Evolutionary conservation across 2,113 vertebrate genomes (phyloP).

Genomic region (Elaphurus davidianus): DNA sequence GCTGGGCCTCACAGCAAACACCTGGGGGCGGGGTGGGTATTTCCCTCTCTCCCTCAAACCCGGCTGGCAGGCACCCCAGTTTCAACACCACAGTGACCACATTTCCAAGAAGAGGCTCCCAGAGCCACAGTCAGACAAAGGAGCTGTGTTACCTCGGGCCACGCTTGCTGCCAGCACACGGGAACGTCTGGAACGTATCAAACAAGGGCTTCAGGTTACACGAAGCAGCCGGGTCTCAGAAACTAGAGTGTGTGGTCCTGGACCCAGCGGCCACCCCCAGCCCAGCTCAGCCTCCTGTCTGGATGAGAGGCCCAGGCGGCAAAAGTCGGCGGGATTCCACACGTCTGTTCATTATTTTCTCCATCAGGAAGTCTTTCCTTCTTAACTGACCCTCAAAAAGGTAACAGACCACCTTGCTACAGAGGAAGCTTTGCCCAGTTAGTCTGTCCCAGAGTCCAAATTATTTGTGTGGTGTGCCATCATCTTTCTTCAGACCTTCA

Average conservation of each 20-base stretch:
- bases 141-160: neutral
- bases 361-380: neutral
- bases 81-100: neutral
- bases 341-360: neutral
- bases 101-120: neutral
- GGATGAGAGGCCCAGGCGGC: neutral
- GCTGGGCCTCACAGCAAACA: neutral
- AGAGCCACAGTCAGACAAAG: neutral
- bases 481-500: neutral
- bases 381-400: neutral
- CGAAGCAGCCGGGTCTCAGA: accelerated
- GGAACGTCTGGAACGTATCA: neutral
- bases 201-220: neutral
- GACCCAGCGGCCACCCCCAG: neutral
- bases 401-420: neutral
- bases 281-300: neutral
- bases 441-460: neutral
- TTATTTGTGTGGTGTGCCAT: neutral
- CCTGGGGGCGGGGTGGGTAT: neutral
- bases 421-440: neutral
- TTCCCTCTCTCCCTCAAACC: neutral
- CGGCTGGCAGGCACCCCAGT: neutral
- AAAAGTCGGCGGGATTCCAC: accelerated
- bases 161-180: neutral
- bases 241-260: neutral